phyloP scores from a whole-genome alignment of 1,140 invertebrate species.

The Adoxophyes honmai region DNA sequence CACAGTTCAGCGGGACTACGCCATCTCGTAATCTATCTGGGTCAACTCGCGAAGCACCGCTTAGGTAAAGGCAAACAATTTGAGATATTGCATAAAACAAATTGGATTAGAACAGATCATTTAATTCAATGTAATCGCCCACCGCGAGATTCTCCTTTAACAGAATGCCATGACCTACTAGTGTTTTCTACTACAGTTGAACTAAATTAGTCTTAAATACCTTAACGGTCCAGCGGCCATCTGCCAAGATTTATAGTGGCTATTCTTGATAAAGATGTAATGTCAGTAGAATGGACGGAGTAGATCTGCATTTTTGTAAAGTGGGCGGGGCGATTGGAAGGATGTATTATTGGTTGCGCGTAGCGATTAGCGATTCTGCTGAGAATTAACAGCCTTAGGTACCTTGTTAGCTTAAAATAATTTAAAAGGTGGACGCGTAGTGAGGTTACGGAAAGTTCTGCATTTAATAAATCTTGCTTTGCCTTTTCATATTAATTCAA shows the following conservation, averaged over 20 bases:
- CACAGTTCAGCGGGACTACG: not conserved
- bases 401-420: too few relatives aligned
- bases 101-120: conserved; percentile 8
- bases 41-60: not conserved
- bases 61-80: conserved; percentile 13
- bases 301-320: conserved; percentile 4
- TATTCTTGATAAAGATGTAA: conserved; percentile 4
- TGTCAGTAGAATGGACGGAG: not conserved
- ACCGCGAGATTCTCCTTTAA: conserved; percentile 1
- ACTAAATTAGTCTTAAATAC: not conserved
- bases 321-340: not conserved
- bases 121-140: conserved; percentile 13
- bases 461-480: too few relatives aligned
- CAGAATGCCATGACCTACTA: conserved; percentile 11
- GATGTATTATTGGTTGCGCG: not conserved
- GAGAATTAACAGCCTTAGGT: too few relatives aligned
- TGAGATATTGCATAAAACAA: conserved; percentile 12
- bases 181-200: not conserved
- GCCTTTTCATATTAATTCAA: too few relatives aligned
- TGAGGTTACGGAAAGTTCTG: too few relatives aligned
- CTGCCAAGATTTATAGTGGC: conserved; percentile 3
- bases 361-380: not conserved
- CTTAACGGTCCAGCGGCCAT: not conserved
- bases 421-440: too few relatives aligned
- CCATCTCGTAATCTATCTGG: not conserved